A percentile compares a stretch with the other conserved stretches of the same genome.
Conservation (phyloP, 2,888 invertebrate genomes). For the Psylliodes chrysocephalus region DNA sequence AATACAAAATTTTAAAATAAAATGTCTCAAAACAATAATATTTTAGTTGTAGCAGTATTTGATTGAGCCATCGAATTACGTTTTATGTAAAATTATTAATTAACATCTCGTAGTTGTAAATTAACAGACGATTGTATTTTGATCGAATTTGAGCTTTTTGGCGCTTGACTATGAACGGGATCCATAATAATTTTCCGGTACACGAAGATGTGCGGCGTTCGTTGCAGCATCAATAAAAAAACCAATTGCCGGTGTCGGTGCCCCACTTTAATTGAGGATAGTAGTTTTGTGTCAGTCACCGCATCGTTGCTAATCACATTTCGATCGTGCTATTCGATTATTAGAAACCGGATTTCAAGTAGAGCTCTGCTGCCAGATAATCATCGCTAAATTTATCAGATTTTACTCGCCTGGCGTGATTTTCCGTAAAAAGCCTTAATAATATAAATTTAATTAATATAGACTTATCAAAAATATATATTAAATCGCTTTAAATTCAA, state of each 20-base stretch:
- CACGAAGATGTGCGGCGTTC: conserved; percentile 1
- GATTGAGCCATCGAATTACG: too few relatives aligned
- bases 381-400: conserved; percentile 3
- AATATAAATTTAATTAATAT: too few relatives aligned
- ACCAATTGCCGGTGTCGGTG: conserved; percentile 30
- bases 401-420: not conserved
- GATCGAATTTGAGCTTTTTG: not conserved
- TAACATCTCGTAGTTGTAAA: too few relatives aligned
- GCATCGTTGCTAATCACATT: conserved; percentile 11
- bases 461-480: too few relatives aligned
- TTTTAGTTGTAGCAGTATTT: too few relatives aligned
- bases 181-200: conserved; percentile 11
- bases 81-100: too few relatives aligned
- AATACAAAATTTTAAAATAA: too few relatives aligned
- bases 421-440: not conserved
- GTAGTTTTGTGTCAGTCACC: conserved; percentile 34
- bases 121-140: too few relatives aligned
- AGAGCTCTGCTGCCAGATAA: conserved; percentile 1
- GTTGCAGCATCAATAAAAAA: conserved; percentile 27
- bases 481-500: too few relatives aligned
- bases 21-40: too few relatives aligned
- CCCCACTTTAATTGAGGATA: conserved; percentile 42
- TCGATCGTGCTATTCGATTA: conserved; percentile 16
- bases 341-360: conserved; percentile 27
- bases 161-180: not conserved